Conservation (phyloP, 2,113 vertebrate species). For the Hippocampus zosterae region DNA sequence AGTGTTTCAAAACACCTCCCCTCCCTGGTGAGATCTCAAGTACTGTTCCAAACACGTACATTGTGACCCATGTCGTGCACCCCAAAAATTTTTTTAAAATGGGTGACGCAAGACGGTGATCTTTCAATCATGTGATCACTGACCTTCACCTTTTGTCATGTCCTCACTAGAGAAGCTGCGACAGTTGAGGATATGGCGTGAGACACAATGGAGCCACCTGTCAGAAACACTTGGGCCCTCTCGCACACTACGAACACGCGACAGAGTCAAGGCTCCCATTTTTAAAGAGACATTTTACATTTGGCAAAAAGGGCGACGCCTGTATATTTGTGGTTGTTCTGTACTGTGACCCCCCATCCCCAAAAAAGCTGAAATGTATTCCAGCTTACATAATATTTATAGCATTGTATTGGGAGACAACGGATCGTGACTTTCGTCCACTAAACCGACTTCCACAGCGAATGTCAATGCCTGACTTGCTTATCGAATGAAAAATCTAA, state of each 20-base stretch:
- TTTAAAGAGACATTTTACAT: not conserved
- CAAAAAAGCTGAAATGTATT: too few species aligned
- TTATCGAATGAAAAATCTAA: too few species aligned
- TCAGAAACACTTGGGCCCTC: conserved; percentile 48
- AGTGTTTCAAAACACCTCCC: too few species aligned
- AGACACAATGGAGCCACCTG: conserved; percentile 65
- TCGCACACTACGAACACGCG: conserved; percentile 10
- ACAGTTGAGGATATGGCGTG: conserved; percentile 40
- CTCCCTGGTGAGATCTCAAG: too few species aligned
- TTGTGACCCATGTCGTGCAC: not conserved
- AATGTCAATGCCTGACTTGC: too few species aligned
- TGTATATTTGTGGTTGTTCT: too few species aligned
- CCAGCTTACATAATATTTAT: too few species aligned
- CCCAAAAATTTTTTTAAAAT: not conserved
- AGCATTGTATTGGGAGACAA: too few species aligned
- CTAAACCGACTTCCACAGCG: too few species aligned
- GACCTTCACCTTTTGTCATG: conserved; percentile 17
- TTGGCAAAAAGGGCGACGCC: not conserved
- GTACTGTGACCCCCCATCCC: too few species aligned
- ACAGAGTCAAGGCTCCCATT: not conserved
- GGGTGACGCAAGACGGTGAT: not conserved
- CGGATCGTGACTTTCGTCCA: too few species aligned
- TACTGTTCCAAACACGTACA: too few species aligned
- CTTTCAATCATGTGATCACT: not conserved
- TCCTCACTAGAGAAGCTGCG: conserved; percentile 23